These are phyloP conservation scores for Cebus imitator DNA, from an alignment of 2,113 vertebrate species.

Conservation along the genomic window DNA sequence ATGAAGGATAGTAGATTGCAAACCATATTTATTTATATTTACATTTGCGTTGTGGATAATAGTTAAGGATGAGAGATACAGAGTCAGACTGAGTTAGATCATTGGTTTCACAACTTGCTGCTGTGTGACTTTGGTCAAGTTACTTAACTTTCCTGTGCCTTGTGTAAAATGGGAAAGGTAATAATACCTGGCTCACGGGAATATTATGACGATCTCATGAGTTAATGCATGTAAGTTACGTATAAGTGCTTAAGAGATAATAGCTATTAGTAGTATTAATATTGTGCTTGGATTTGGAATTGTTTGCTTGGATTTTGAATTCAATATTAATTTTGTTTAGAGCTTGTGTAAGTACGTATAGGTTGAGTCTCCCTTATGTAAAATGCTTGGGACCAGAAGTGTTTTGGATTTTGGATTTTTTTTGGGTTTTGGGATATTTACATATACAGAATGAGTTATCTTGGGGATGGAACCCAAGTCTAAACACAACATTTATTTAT, in stretches of 20 bases:
- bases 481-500: background rate
- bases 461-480: background rate
- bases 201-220: background rate
- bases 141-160: slow-evolving; percentile 23
- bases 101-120: background rate
- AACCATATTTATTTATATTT: background rate
- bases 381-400: background rate
- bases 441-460: background rate
- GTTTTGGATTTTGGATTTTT: background rate
- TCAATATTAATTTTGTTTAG: background rate
- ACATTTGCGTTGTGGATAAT: background rate
- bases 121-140: background rate
- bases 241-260: background rate
- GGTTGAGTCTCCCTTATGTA: background rate
- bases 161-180: background rate
- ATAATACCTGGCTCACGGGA: background rate
- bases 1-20: background rate
- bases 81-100: background rate
- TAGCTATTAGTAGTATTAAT: background rate
- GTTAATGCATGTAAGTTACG: background rate
- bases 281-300: slow-evolving; percentile 29
- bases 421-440: background rate
- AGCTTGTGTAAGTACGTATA: background rate
- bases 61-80: background rate
- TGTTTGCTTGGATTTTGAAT: slow-evolving; percentile 15